Evolutionary conservation across 2,113 vertebrate genomes (phyloP), one percentile per base, ranked within the genome.

Genomic region (Myrmecobius fasciatus): DNA sequence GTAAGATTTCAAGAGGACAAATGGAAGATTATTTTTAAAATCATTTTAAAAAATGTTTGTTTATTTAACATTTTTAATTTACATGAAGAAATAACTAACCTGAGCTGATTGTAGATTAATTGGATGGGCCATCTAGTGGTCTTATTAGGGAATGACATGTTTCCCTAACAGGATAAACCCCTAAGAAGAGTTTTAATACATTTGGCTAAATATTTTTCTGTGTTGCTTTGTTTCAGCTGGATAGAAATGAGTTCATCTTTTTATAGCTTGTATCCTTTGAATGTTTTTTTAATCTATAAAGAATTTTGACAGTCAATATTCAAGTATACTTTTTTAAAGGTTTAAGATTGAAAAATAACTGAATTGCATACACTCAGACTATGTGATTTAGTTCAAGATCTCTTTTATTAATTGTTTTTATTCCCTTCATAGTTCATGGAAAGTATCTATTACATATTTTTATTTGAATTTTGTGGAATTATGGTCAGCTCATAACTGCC

Each of bases 261-360:
- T 92, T 89, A 91, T 52, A 83, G 60, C 31, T 96, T 89, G 12
- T 83, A 52, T 90, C 2, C 47, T 91, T 36, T 88, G 83, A 89
- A 6, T 36, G 93, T 95, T 91, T 53, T 91, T 94, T 89, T 14
- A 22, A 92, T 17, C 20, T 51, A 53, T 51, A 93, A 52, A 95
- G 36, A 95, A 95, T 92, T 95, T 94, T 93, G 91, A 95, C 52
- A 91, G 25, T 93, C 10, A 96, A 24, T 53, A 93, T 12, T 89
- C 54, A 52, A 51, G 9, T 94, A 10, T 92, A 49, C 24, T 52
- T 88, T 25, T 83, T 52, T 46, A n/a, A 52, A 92, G 56, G 8
- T 24, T 52, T 52, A 43, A 52, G 48, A 96, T 95, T 54, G 49
- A 94, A 49, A 91, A 92, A 91, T 75, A 83, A 83, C 67, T 11